phyloP scores from a whole-genome alignment of 1,140 invertebrate species.

The Diploscapter pachys region DNA sequence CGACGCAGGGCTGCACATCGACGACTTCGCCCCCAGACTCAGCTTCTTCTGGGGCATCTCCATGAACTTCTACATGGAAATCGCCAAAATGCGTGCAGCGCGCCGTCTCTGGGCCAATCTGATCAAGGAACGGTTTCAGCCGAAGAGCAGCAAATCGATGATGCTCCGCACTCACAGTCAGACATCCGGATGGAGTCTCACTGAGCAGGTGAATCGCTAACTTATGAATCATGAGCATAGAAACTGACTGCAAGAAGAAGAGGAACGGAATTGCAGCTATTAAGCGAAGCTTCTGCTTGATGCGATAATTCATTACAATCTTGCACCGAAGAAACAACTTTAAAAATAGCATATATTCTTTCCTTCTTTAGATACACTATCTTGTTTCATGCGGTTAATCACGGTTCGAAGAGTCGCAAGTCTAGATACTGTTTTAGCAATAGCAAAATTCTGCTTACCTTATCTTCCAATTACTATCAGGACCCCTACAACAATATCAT shows the following conservation, averaged over 20 bases:
- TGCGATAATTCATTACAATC: no score
- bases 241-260: no score
- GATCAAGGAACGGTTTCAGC: slow-evolving; percentile 66
- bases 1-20: slow-evolving; percentile 66
- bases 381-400: no score
- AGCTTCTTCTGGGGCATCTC: slow-evolving; percentile 72
- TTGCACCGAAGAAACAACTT: no score
- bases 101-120: slow-evolving; percentile 67
- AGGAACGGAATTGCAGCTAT: no score
- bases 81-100: slow-evolving; percentile 69
- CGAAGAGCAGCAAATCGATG: slow-evolving; percentile 66
- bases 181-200: slow-evolving; percentile 71
- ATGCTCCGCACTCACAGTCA: slow-evolving; percentile 68
- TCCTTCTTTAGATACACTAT: no score
- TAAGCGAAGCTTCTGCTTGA: no score
- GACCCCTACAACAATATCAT: slow-evolving; percentile 72
- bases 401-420: no score
- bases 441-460: not conserved
- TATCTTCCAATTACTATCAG: slow-evolving; percentile 32
- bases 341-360: no score
- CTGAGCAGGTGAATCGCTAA: slow-evolving; percentile 61
- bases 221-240: no score
- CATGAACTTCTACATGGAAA: slow-evolving; percentile 74
- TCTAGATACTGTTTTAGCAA: not conserved
- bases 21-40: slow-evolving; percentile 68